These are phyloP conservation scores for Erpobdella octoculata DNA, from an alignment of 2,888 invertebrate genomes.

Conservation along the genomic window DNA sequence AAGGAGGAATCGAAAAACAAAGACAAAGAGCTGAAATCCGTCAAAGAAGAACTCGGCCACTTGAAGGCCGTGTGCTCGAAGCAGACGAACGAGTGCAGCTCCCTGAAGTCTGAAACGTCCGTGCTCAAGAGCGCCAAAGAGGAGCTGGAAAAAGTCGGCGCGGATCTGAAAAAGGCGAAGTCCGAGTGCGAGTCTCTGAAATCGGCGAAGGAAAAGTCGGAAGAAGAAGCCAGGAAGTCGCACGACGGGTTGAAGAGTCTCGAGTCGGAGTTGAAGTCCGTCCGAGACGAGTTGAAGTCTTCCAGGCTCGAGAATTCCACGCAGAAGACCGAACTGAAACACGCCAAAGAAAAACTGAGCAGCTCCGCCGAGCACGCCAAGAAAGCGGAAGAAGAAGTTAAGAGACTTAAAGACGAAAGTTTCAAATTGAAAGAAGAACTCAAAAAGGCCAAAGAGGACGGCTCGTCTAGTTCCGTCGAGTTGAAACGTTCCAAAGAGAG, in stretches of 20 bases:
- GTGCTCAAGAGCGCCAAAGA: conserved; percentile 20
- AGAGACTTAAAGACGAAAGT: conserved; percentile 11
- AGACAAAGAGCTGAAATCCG: conserved; percentile 25
- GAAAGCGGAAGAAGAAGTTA: not conserved
- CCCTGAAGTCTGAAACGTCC: not conserved
- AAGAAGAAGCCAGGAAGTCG: conserved; percentile 10
- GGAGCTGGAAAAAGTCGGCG: conserved; percentile 12
- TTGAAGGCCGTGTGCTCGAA: not conserved
- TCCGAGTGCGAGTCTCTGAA: conserved; percentile 11
- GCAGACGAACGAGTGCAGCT: not conserved
- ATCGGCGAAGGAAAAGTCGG: conserved; percentile 10
- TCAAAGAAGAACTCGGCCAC: conserved; percentile 20
- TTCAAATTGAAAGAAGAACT: not conserved
- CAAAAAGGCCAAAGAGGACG: not conserved
- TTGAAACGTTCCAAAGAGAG: not conserved
- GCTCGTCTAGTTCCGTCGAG: not conserved
- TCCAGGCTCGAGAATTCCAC: not conserved
- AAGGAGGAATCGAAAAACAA: conserved; percentile 15
- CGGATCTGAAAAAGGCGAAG: conserved; percentile 1
- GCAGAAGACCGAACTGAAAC: conserved; percentile 19
- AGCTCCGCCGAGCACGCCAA: not conserved
- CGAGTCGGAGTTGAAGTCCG: conserved; percentile 13
- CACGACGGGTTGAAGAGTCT: conserved; percentile 25
- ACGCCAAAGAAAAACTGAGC: conserved; percentile 25
- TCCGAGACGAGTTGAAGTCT: conserved; percentile 13